phyloP scores from a whole-genome alignment of 2,113 vertebrate genomes.

The Nothobranchius furzeri region DNA sequence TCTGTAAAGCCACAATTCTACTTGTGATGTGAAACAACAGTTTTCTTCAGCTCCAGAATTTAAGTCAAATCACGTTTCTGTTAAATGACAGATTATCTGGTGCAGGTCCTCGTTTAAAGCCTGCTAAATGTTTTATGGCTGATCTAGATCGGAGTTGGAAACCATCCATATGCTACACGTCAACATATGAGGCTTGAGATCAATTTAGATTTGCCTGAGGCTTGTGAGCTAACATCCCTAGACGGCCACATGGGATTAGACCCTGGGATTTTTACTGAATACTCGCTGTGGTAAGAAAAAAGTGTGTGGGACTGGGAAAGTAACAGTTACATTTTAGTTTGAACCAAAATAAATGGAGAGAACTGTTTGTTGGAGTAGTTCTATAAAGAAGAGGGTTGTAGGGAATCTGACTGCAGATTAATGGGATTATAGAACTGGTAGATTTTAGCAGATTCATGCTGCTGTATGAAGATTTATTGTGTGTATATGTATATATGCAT shows the following conservation, averaged over 20 bases:
- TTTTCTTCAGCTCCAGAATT: background rate
- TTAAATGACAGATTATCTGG: conserved; percentile 9
- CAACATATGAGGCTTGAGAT: conserved; percentile 35
- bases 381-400: too few species aligned
- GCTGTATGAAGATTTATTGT: too few species aligned
- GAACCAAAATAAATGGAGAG: background rate
- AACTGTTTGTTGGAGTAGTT: too few species aligned
- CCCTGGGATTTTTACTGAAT: conserved; percentile 11
- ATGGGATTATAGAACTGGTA: too few species aligned
- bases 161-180: conserved; percentile 13
- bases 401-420: background rate
- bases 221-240: conserved; percentile 12
- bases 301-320: conserved; percentile 26
- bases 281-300: conserved; percentile 22
- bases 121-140: background rate
- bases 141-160: conserved; percentile 13
- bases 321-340: conserved; percentile 19
- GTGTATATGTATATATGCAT: too few species aligned
- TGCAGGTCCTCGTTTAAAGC: conserved; percentile 13
- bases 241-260: conserved; percentile 45
- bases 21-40: conserved; percentile 12
- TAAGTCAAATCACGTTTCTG: conserved; percentile 2
- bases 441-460: too few species aligned
- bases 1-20: conserved; percentile 13
- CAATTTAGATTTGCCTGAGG: conserved; percentile 40